phyloP scores from a whole-genome alignment of 2,888 invertebrate species.

The Nomada hirtipes region DNA sequence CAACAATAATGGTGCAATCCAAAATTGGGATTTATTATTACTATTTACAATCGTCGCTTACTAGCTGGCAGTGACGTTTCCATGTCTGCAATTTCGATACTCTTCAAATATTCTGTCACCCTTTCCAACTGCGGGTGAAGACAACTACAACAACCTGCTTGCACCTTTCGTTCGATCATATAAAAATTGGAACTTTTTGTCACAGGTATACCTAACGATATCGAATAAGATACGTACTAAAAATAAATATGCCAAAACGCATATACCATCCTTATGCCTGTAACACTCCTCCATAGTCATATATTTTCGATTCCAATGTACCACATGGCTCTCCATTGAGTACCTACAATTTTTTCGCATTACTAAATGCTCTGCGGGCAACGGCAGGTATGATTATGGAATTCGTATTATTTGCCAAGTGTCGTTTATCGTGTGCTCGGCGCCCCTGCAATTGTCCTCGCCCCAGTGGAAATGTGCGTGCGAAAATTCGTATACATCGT shows the following conservation, averaged over 20 bases:
- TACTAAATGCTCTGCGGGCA: no score
- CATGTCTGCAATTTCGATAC: conserved; percentile 56
- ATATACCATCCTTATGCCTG: conserved; percentile 76
- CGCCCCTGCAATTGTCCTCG: conserved; percentile 74
- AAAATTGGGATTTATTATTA: no score
- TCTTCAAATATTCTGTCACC: conserved; percentile 74
- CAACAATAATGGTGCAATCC: background rate
- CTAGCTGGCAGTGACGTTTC: conserved; percentile 71
- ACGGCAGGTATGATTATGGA: background rate
- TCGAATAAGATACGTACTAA: conserved; percentile 59
- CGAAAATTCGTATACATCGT: conserved; percentile 74
- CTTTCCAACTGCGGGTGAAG: conserved; percentile 67
- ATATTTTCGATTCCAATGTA: conserved; percentile 79
- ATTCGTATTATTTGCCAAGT: conserved; percentile 69
- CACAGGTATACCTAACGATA: background rate
- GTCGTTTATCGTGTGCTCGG: conserved; percentile 77
- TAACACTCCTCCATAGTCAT: conserved; percentile 71
- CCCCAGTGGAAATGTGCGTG: conserved; percentile 79
- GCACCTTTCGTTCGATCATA: conserved; percentile 54
- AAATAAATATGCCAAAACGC: conserved; percentile 75
- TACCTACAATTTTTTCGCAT: conserved; percentile 65
- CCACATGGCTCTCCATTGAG: conserved; percentile 78
- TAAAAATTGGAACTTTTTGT: background rate
- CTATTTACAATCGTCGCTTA: conserved; percentile 23
- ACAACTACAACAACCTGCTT: conserved; percentile 47